phyloP scores from a whole-genome alignment of 2,113 vertebrate species.

The Tonatia bakeri region DNA sequence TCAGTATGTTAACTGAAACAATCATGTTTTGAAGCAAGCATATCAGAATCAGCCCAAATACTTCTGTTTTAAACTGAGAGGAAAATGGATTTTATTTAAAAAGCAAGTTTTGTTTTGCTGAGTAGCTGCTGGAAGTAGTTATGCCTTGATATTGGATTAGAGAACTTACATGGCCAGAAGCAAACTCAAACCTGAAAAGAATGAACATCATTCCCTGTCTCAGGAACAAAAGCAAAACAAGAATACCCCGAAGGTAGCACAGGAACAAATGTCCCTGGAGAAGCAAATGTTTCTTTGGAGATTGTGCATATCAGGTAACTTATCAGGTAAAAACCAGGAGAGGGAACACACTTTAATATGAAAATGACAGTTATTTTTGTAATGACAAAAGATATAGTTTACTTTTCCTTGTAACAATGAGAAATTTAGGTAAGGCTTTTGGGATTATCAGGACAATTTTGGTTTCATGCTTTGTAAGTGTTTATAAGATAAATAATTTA shows the following conservation, averaged over 20 bases:
- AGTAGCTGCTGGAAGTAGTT: slow-evolving; percentile 16
- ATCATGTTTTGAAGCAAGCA: background rate
- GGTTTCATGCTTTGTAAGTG: background rate
- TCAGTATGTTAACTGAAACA: background rate
- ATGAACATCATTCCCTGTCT: background rate
- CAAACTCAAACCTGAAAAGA: background rate
- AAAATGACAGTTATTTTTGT: slow-evolving; percentile 1
- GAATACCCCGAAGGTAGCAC: background rate
- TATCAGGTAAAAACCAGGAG: background rate
- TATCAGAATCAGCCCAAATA: background rate
- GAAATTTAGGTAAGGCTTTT: background rate
- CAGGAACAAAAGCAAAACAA: background rate
- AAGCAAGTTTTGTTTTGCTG: slow-evolving; percentile 11
- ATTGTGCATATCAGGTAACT: background rate
- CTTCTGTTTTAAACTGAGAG: background rate
- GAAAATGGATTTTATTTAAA: slow-evolving; percentile 23
- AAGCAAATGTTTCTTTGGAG: background rate
- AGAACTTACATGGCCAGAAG: background rate
- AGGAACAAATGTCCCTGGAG: background rate
- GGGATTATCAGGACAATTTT: background rate
- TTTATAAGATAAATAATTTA: background rate
- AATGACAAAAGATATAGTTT: background rate
- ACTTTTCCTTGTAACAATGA: background rate
- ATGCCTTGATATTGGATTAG: background rate
- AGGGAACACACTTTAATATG: background rate